These are phyloP conservation scores for Oncorhynchus kisutch DNA, from an alignment of 2,113 vertebrate species.

Conservation along the genomic window DNA sequence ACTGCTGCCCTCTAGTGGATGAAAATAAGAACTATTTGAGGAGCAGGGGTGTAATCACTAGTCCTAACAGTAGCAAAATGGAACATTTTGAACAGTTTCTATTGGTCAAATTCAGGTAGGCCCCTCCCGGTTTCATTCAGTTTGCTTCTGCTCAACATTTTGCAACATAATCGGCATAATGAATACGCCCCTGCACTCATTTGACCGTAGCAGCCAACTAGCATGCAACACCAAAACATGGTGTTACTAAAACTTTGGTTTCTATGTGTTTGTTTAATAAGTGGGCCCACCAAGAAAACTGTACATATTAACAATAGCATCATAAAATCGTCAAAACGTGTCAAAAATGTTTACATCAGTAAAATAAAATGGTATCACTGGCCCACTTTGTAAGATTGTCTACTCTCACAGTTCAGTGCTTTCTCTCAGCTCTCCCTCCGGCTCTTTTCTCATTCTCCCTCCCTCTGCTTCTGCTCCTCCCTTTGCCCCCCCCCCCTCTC, in stretches of 20 bases:
- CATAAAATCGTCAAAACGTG: not conserved
- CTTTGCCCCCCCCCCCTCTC: slow-evolving; percentile 41
- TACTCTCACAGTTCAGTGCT: slow-evolving; percentile 29
- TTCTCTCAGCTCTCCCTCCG: slow-evolving; percentile 31
- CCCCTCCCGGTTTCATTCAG: too few species aligned
- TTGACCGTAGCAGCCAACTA: not conserved
- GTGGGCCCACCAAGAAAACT: not conserved
- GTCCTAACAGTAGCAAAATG: too few species aligned
- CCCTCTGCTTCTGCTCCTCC: slow-evolving; percentile 36
- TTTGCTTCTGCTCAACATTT: too few species aligned
- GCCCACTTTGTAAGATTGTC: not conserved
- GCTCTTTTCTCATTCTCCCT: not conserved
- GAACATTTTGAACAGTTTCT: too few species aligned
- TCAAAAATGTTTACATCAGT: not conserved
- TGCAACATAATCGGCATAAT: too few species aligned
- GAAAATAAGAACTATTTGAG: slow-evolving; percentile 5
- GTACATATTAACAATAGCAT: not conserved
- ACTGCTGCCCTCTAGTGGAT: slow-evolving; percentile 65
- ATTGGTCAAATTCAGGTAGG: too few species aligned
- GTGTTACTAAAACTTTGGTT: not conserved
- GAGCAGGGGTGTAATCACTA: too few species aligned
- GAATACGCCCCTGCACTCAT: not conserved
- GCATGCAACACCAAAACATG: too few species aligned
- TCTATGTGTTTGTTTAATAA: not conserved
- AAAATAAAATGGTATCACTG: not conserved